These are phyloP conservation scores for Prolemur simus DNA, from an alignment of 2,113 vertebrate species.

Conservation along the genomic window DNA sequence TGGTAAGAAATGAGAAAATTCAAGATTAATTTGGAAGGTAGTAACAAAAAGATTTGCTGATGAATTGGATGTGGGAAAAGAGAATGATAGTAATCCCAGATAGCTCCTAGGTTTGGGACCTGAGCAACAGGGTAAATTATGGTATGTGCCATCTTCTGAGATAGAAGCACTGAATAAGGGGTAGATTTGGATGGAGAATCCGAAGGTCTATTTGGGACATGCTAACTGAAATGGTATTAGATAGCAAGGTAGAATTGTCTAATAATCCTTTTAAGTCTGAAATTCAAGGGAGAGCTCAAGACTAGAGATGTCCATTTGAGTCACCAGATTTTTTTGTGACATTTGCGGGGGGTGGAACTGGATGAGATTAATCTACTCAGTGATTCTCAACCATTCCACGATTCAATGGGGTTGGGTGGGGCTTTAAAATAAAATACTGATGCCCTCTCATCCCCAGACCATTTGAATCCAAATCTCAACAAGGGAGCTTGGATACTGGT, in stretches of 20 bases:
- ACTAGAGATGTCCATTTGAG: not conserved
- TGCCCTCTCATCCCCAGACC: not conserved
- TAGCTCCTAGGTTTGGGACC: not conserved
- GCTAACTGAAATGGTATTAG: slow-evolving; percentile 10
- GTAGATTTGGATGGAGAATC: not conserved
- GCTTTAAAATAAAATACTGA: slow-evolving; percentile 41
- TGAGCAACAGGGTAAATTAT: not conserved
- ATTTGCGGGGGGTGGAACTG: not conserved
- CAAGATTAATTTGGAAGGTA: not conserved
- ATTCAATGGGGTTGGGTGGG: not conserved
- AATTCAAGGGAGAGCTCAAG: not conserved
- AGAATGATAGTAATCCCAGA: not conserved
- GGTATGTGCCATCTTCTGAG: not conserved
- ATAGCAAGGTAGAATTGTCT: not conserved
- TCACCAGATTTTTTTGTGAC: not conserved
- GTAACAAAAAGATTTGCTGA: not conserved
- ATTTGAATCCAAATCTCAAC: not conserved
- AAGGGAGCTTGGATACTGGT: not conserved
- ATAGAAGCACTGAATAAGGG: not conserved
- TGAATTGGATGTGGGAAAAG: not conserved
- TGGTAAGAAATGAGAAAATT: slow-evolving; percentile 2
- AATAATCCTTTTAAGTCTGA: not conserved
- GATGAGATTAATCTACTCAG: not conserved
- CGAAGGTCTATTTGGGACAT: not conserved
- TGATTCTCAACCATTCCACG: not conserved